Base-by-base conservation (phyloP, 2,888 invertebrate genomes). In the Mimachlamys varia region DNA sequence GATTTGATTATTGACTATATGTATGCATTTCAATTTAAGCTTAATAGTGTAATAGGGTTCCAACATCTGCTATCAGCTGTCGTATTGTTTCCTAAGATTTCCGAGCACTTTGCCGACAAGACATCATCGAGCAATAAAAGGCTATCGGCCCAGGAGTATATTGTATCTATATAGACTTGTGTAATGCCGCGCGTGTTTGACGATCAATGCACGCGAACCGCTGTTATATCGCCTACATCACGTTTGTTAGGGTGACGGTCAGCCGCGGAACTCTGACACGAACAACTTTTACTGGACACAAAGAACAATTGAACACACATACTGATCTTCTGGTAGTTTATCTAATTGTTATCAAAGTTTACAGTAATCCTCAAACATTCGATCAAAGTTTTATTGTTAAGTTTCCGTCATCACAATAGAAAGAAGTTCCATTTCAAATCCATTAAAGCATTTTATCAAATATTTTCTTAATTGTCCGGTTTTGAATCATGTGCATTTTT, bases 61-160 rank as follows among this genome's bases (percentile, higher is more conserved):
- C 19, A 76, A 76, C 76, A 76, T 76, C 76, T 76, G 76, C 76
- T 76, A 76, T 76, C 76, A 76, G 27, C 13, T 76, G 33, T 76
- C 13, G 76, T 4, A 76, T 76, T 76, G 33, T 76, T 76, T 76
- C 76, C 22, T 76, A 76, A 76, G 76, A 76, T 33, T 76, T 33
- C 33, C 76, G 27, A 10, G 7, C 76, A 27, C 76, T 76, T 44
- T 27, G 33, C 76, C 76, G 76, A 76, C 27, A 76, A 33, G 76
- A 33, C 27, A 76, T 33, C 76, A 76, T 33, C 15, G 17, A n/a
- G 15, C 76, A 7, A 27, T 13, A 76, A 76, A 10, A 27, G 13
- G 12, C 19, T 53, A 15, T 27, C 12, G 27, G 33, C 19, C 13
- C 2, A 53, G 17, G 15, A 44, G 44, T 44, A 44, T 44, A 44